A percentile compares a stretch with the other conserved stretches of the same genome.
phyloP scores from a whole-genome alignment of 2,888 invertebrate genomes.

The Idaea aversata region DNA sequence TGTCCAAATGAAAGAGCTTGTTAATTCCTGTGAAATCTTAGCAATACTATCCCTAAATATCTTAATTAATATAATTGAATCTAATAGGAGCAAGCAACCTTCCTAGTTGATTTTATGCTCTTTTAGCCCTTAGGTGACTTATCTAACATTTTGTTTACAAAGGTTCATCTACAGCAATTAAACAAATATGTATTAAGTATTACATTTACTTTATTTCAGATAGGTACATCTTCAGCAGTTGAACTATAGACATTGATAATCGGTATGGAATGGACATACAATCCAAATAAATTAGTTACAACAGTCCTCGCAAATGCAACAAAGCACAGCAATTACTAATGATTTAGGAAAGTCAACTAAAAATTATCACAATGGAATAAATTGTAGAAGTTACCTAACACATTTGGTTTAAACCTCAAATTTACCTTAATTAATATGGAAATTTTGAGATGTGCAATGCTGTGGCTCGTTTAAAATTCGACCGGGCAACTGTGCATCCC shows the following conservation, averaged over 20 bases:
- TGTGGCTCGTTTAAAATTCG: constrained; percentile 18
- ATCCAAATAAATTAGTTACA: constrained; percentile 66
- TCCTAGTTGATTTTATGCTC: no score
- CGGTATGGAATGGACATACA: constrained; percentile 55
- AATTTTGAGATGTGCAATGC: constrained; percentile 50
- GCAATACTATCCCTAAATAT: no score
- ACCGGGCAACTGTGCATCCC: constrained; percentile 42
- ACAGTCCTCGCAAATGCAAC: constrained; percentile 51
- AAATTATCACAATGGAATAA: constrained; percentile 75
- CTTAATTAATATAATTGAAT: no score
- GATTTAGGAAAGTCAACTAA: constrained; percentile 58
- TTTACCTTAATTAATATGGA: constrained; percentile 51
- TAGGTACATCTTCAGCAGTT: constrained; percentile 33
- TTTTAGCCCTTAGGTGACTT: no score
- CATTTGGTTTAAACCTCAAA: constrained; percentile 69
- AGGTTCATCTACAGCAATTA: constrained; percentile 20
- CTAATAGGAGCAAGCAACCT: no score
- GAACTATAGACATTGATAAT: constrained; percentile 34
- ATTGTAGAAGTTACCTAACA: constrained; percentile 62
- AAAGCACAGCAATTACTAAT: constrained; percentile 58
- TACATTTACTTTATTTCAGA: constrained; percentile 68
- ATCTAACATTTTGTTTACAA: no score
- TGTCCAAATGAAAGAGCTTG: no score
- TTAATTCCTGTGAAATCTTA: no score
- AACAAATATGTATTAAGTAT: constrained; percentile 35